These are phyloP conservation scores for Holotrichia oblita DNA, from an alignment of 1,140 invertebrate genomes.

Conservation along the genomic window DNA sequence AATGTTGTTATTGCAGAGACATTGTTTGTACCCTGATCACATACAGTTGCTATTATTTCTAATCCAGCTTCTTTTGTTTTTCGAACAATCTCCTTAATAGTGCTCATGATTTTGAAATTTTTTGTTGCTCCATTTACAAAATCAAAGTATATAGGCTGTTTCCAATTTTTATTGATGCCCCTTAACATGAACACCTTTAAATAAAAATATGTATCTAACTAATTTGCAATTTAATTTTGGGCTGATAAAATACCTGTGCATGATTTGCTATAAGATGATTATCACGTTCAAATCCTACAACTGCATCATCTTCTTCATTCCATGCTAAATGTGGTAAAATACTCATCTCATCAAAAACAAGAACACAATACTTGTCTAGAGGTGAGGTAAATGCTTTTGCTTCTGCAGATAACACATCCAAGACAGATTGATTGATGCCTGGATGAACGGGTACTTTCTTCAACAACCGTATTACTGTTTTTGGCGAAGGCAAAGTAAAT, in stretches of 20 bases:
- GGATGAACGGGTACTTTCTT: slow-evolving; percentile 42
- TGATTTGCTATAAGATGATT: slow-evolving; percentile 46
- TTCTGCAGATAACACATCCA: slow-evolving; percentile 42
- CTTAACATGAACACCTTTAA: slow-evolving; percentile 17
- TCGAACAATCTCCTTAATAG: background rate
- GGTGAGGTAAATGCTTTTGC: slow-evolving; percentile 12
- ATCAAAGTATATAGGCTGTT: slow-evolving; percentile 21
- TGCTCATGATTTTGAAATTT: background rate
- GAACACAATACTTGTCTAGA: slow-evolving; percentile 43
- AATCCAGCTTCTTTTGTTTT: background rate
- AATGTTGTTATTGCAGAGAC: background rate
- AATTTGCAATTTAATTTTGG: background rate
- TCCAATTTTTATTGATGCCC: slow-evolving; percentile 25
- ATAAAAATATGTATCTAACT: background rate
- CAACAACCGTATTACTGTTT: slow-evolving; percentile 41
- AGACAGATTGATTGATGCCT: slow-evolving; percentile 41
- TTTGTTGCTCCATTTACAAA: slow-evolving; percentile 5
- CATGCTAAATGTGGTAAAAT: slow-evolving; percentile 41
- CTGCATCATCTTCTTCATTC: slow-evolving; percentile 26
- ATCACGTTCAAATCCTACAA: slow-evolving; percentile 44
- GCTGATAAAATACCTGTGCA: slow-evolving; percentile 39
- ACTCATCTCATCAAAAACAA: slow-evolving; percentile 46
- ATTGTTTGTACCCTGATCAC: slow-evolving; percentile 19
- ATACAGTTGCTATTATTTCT: slow-evolving; percentile 1
- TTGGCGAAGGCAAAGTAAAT: slow-evolving; percentile 43